These are phyloP conservation scores for Labeo rohita DNA, from an alignment of 2,113 vertebrate genomes.

Conservation along the genomic window DNA sequence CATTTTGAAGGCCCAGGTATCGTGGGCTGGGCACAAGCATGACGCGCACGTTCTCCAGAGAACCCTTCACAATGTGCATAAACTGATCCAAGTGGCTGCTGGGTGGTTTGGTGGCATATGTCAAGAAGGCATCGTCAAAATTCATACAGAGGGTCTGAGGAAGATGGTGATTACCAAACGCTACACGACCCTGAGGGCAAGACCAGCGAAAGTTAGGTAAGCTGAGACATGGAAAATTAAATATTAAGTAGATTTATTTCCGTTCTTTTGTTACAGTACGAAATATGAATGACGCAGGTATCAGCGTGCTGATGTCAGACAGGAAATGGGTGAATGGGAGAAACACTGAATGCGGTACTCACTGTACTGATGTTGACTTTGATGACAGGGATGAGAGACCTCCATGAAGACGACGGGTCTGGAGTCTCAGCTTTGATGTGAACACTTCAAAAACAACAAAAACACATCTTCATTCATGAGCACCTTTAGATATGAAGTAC, in stretches of 20 bases:
- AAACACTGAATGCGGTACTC: constrained; percentile 67
- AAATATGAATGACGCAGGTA: neutral
- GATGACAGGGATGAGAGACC: constrained; percentile 97
- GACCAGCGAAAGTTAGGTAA: neutral
- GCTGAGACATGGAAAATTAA: neutral
- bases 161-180: constrained; percentile 96
- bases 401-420: constrained; percentile 93
- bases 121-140: constrained; percentile 96
- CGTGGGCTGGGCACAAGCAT: constrained; percentile 97
- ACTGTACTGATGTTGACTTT: constrained; percentile 98
- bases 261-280: neutral
- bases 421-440: constrained; percentile 89
- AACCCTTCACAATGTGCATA: constrained; percentile 98
- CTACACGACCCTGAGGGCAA: constrained; percentile 85
- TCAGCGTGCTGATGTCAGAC: neutral
- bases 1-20: constrained; percentile 93
- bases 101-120: constrained; percentile 96
- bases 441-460: constrained; percentile 73
- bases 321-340: neutral
- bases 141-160: constrained; percentile 95
- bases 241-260: neutral
- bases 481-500: neutral
- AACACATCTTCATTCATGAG: neutral
- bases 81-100: constrained; percentile 97
- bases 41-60: constrained; percentile 95